phyloP scores from a whole-genome alignment of 2,888 invertebrate species.

The Leuctra nigra region DNA sequence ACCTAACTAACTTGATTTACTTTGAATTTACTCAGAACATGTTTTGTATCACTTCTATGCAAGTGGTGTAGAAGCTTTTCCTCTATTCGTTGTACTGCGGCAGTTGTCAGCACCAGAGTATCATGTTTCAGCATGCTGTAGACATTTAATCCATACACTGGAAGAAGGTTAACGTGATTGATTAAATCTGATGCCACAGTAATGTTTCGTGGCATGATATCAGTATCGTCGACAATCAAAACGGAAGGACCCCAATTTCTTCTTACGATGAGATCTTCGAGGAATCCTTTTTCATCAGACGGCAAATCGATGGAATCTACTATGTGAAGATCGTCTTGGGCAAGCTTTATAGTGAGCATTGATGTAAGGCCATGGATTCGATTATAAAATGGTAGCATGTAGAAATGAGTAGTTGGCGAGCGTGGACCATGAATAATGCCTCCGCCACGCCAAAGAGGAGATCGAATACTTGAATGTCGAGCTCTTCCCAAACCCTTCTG shows the following conservation, averaged over 20 bases:
- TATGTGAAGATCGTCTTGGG: constrained; percentile 92
- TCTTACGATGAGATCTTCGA: constrained; percentile 71
- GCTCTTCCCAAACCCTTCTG: constrained; percentile 91
- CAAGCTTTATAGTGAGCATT: constrained; percentile 82
- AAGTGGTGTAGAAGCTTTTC: constrained; percentile 64
- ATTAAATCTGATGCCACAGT: constrained; percentile 70
- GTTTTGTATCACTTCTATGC: constrained; percentile 45
- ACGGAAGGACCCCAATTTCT: constrained; percentile 96
- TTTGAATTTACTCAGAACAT: constrained; percentile 19
- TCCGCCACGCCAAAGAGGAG: constrained; percentile 79
- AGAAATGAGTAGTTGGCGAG: constrained; percentile 85
- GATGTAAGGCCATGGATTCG: constrained; percentile 75
- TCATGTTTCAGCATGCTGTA: constrained; percentile 96
- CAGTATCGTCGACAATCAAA: constrained; percentile 84
- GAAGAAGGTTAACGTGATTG: constrained; percentile 89
- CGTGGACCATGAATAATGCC: constrained; percentile 87
- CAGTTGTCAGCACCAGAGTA: constrained; percentile 78
- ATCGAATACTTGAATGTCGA: constrained; percentile 86
- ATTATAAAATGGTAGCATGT: constrained; percentile 77
- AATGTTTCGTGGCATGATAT: constrained; percentile 84
- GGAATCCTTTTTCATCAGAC: constrained; percentile 65
- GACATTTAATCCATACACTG: constrained; percentile 91
- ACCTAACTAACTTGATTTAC: constrained; percentile 12
- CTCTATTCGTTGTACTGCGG: constrained; percentile 80
- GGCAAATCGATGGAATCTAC: constrained; percentile 84